phyloP scores from a whole-genome alignment of 1,140 invertebrate species.

The Aphelenchoides fujianensis region DNA sequence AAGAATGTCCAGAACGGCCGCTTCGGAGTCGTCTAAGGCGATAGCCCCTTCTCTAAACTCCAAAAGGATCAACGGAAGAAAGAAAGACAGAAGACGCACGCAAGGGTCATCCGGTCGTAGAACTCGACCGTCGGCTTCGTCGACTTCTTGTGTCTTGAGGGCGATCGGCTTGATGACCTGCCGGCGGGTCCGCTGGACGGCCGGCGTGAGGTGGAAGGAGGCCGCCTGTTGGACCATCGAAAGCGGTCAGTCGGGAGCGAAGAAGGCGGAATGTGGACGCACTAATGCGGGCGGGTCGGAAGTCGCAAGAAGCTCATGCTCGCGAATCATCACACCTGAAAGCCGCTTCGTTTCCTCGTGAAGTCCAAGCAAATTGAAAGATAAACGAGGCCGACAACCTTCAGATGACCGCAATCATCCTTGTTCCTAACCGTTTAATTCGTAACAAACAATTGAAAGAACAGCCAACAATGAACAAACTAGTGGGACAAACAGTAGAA shows the following conservation, averaged over 20 bases:
- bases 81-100: slow-evolving; percentile 21
- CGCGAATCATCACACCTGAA: not conserved
- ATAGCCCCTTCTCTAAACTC: slow-evolving; percentile 42
- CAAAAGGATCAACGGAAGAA: slow-evolving; percentile 15
- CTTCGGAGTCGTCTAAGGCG: slow-evolving; percentile 27
- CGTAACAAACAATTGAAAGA: not conserved
- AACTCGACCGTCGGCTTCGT: slow-evolving; percentile 43
- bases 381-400: no score
- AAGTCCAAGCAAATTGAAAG: no score
- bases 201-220: not conserved
- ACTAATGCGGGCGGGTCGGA: not conserved
- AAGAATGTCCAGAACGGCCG: slow-evolving; percentile 30
- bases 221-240: not conserved
- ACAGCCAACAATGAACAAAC: not conserved
- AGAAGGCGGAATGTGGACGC: not conserved
- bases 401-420: no score
- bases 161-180: slow-evolving; percentile 1
- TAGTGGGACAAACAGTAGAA: not conserved
- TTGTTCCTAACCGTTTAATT: no score
- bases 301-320: not conserved
- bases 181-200: not conserved
- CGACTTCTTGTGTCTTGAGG: slow-evolving; percentile 39
- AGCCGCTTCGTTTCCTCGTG: no score
- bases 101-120: slow-evolving; percentile 38
- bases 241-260: not conserved